phyloP scores from a whole-genome alignment of 2,888 invertebrate genomes.

The Allolobophora icterica region DNA sequence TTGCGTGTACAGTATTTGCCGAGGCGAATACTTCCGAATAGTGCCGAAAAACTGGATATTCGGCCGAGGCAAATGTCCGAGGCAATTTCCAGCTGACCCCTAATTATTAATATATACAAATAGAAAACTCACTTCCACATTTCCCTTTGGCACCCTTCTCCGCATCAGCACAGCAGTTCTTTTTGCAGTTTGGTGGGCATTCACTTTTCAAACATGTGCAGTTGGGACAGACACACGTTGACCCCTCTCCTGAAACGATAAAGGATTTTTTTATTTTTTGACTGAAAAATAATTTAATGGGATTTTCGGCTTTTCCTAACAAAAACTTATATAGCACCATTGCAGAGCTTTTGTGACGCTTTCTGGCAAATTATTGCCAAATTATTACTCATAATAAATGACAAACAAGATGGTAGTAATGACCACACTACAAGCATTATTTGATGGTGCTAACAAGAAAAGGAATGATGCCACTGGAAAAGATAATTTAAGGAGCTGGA shows the following conservation, averaged over 20 bases:
- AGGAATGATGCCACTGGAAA: too few relatives aligned
- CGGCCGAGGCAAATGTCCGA: too few relatives aligned
- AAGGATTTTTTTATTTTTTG: not conserved
- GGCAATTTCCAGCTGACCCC: too few relatives aligned
- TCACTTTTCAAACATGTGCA: not conserved
- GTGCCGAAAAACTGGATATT: too few relatives aligned
- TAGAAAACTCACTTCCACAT: conserved; percentile 12
- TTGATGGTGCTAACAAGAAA: too few relatives aligned
- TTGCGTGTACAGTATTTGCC: too few relatives aligned
- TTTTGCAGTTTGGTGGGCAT: not conserved
- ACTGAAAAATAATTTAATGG: not conserved
- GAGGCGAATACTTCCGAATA: too few relatives aligned
- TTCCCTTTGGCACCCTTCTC: too few relatives aligned
- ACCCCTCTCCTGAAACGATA: not conserved
- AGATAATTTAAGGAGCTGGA: too few relatives aligned
- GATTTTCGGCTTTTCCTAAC: too few relatives aligned
- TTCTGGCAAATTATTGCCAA: too few relatives aligned
- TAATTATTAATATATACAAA: not conserved
- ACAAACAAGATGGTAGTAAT: not conserved
- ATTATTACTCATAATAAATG: not conserved
- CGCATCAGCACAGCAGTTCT: not conserved
- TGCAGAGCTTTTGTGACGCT: not conserved
- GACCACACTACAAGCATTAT: too few relatives aligned
- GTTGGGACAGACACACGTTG: not conserved
- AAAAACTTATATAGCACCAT: not conserved